Percentiles rank a stretch among this genome's conserved stretches.
Evolutionary conservation across 2,888 invertebrate genomes (phyloP).

Genomic region (Drosophila nr. perissopoda): DNA sequence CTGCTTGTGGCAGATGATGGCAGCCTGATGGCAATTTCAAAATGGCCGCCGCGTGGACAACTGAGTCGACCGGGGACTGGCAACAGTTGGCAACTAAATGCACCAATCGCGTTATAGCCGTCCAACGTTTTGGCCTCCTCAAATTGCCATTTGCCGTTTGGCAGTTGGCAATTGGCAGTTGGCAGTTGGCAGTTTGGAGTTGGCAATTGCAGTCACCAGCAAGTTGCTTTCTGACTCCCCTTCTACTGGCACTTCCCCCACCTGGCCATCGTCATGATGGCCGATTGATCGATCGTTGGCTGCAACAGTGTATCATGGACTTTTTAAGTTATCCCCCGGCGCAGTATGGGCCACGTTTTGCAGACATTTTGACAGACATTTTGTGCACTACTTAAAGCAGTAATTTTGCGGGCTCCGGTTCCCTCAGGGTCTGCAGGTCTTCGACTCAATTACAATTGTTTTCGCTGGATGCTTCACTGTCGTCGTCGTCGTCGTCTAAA

Average conservation of each 20-base stretch:
- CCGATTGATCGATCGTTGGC: conserved; percentile 49
- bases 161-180: conserved; percentile 48
- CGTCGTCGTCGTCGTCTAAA: conserved; percentile 44
- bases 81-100: conserved; percentile 67
- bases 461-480: conserved; percentile 33
- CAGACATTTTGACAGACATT: conserved; percentile 66
- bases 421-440: conserved; percentile 17
- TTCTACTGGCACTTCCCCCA: not conserved
- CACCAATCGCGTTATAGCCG: conserved; percentile 79
- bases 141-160: conserved; percentile 63
- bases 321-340: conserved; percentile 30
- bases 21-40: conserved; percentile 51
- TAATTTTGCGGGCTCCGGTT: conserved; percentile 53
- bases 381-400: conserved; percentile 56
- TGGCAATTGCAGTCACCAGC: conserved; percentile 24
- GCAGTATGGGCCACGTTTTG: conserved; percentile 72
- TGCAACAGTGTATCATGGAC: conserved; percentile 11
- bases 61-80: conserved; percentile 1
- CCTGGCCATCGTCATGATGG: conserved; percentile 44
- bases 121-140: conserved; percentile 67
- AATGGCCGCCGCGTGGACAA: conserved; percentile 65
- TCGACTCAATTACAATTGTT: conserved; percentile 23
- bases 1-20: conserved; percentile 15
- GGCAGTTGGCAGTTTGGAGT: conserved; percentile 13
- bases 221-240: conserved; percentile 1